Conservation (phyloP, 2,113 vertebrate genomes). For the Hippoglossus stenolepis region DNA sequence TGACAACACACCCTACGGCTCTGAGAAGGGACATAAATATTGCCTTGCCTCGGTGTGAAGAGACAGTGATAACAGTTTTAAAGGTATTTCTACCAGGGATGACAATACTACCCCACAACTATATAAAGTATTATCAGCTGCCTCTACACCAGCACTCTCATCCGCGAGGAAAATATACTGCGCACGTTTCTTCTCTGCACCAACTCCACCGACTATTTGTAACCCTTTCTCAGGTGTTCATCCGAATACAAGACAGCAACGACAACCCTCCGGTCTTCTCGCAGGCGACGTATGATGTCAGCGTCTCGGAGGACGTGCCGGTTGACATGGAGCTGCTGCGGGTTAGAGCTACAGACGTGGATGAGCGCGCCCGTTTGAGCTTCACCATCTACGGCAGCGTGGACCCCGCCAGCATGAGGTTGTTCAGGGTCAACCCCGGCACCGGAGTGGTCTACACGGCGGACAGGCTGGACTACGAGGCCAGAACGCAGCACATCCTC, state of each 20-base stretch:
- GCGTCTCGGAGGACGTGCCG: constrained; percentile 90
- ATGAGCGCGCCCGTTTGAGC: constrained; percentile 91
- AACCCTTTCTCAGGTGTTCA: constrained; percentile 85
- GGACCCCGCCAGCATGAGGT: constrained; percentile 89
- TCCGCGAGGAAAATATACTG: neutral
- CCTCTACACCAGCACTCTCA: neutral
- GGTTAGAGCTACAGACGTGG: constrained; percentile 89
- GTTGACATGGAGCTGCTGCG: constrained; percentile 91
- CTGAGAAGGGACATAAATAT: neutral
- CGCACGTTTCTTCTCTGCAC: neutral
- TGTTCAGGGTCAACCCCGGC: constrained; percentile 92
- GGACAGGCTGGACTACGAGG: constrained; percentile 92
- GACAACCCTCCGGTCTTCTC: constrained; percentile 97
- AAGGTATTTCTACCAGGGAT: neutral
- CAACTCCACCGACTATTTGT: neutral
- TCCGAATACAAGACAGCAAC: constrained; percentile 93
- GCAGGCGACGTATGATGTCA: constrained; percentile 89
- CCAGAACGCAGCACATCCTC: constrained; percentile 92
- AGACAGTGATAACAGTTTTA: neutral
- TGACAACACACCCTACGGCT: neutral
- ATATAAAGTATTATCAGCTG: constrained; percentile 10
- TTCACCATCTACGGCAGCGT: constrained; percentile 95
- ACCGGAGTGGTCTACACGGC: constrained; percentile 90
- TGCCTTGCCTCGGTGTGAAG: constrained; percentile 4
- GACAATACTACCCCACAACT: neutral